Evolutionary conservation across 2,888 invertebrate genomes (phyloP), one percentile per base, ranked within the genome.

Genomic region (Netelia virgata): DNA sequence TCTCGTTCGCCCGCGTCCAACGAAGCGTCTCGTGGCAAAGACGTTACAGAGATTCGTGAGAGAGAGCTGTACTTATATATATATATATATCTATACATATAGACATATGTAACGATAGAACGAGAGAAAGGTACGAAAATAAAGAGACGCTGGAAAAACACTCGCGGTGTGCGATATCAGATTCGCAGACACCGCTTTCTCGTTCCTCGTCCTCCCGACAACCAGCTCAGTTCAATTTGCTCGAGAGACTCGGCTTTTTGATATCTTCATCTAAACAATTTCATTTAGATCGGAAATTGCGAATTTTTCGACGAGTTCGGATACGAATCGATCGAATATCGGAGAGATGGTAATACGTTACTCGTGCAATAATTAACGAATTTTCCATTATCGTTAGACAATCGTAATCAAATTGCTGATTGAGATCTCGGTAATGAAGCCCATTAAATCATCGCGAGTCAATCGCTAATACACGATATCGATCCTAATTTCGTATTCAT

Each of bases 401-500:
- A 61, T 28, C 28, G 28, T 28, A 28, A 28, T 28, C 28, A 28
- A 28, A 28, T 28, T 28, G 28, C 53, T 50, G 73, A 82, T 82
- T 41, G 59, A 59, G 72, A 77, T 82, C 59, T 41, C 43, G 10
- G 53, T 68, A 82, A 85, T 82, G 75, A 55, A 79, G 47, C 64
- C n/a, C 63, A 41, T 16, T 74, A 78, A 82, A 76, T 75, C 66
- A 61, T 72, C 63, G 61, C 16, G 64, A 50, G 70, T 66, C 82
- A 82, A 82, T 82, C 79, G 57, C 63, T 72, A 53, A 53, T 28
- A 75, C 50, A 55, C 36, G 61, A 82, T 64, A 82, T 82, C 72
- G 85, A 85, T 79, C 82, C 79, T 72, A 82, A 82, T 82, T 82
- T 73, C 72, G 79, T 75, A 82, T 85, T 82, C 85, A 79, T 82